Percentiles rank a stretch among this genome's conserved stretches.
Evolutionary conservation across 2,113 vertebrate genomes (phyloP).

Genomic region (Leptodactylus fuscus): DNA sequence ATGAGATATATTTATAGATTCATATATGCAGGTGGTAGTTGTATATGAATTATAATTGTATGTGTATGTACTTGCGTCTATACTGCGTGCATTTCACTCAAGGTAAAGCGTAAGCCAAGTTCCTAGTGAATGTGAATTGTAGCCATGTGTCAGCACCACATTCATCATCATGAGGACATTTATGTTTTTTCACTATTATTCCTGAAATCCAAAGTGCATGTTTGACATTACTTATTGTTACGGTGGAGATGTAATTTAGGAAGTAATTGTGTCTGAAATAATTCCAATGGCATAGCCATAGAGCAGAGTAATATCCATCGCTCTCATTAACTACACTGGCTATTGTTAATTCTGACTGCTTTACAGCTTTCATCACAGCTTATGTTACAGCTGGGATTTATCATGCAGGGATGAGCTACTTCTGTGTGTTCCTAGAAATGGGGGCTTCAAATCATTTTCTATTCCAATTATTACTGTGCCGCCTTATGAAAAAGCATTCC

Average conservation of each 20-base stretch:
- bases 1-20: too few relatives aligned
- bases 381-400: constrained; percentile 45
- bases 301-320: constrained; percentile 12
- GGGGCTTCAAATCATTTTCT: not conserved
- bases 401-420: constrained; percentile 19
- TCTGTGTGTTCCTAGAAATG: not conserved
- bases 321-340: constrained; percentile 26
- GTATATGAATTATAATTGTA: too few relatives aligned
- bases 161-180: constrained; percentile 20
- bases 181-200: constrained; percentile 4
- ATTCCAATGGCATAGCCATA: constrained; percentile 44
- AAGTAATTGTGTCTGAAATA: constrained; percentile 54
- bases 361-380: constrained; percentile 53
- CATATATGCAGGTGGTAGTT: too few relatives aligned
- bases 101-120: not conserved
- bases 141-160: not conserved
- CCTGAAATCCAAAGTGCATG: constrained; percentile 5
- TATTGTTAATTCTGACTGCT: constrained; percentile 46
- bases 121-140: too few relatives aligned
- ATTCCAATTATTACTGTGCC: too few relatives aligned
- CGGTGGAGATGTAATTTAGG: constrained; percentile 36
- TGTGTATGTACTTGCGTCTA: too few relatives aligned
- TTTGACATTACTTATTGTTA: constrained; percentile 23
- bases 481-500: too few relatives aligned
- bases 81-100: too few relatives aligned